phyloP scores from a whole-genome alignment of 2,888 invertebrate species.

The Agrochola lota region DNA sequence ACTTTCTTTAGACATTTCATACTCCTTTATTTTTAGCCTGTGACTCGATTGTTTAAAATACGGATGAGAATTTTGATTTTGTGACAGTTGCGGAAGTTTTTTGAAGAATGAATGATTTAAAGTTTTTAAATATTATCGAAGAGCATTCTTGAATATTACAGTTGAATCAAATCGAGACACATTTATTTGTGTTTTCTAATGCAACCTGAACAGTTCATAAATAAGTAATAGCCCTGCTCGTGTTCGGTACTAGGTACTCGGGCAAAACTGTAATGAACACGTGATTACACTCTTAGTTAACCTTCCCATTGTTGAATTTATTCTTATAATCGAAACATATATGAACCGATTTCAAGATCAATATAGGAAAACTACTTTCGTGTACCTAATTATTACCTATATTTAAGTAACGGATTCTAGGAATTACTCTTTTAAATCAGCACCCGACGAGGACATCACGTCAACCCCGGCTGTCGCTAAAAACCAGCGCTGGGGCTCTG shows the following conservation, averaged over 20 bases:
- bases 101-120: neutral
- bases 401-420: neutral
- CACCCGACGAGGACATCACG: too few species aligned
- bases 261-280: neutral
- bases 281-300: neutral
- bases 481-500: too few species aligned
- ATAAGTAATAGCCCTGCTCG: neutral
- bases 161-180: neutral
- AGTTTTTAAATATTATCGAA: neutral
- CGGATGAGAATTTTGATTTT: constrained; percentile 4
- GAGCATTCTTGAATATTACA: neutral
- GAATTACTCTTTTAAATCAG: constrained; percentile 3
- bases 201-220: neutral
- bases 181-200: neutral
- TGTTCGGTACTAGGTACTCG: neutral
- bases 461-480: too few species aligned
- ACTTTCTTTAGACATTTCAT: neutral
- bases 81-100: neutral
- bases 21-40: constrained; percentile 6
- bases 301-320: neutral
- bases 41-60: constrained; percentile 2
- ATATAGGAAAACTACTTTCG: neutral
- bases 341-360: neutral
- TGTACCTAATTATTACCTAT: too few species aligned
- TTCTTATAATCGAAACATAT: neutral